Evolutionary conservation across 2,888 invertebrate species (phyloP).

Genomic region (Noctua janthe): DNA sequence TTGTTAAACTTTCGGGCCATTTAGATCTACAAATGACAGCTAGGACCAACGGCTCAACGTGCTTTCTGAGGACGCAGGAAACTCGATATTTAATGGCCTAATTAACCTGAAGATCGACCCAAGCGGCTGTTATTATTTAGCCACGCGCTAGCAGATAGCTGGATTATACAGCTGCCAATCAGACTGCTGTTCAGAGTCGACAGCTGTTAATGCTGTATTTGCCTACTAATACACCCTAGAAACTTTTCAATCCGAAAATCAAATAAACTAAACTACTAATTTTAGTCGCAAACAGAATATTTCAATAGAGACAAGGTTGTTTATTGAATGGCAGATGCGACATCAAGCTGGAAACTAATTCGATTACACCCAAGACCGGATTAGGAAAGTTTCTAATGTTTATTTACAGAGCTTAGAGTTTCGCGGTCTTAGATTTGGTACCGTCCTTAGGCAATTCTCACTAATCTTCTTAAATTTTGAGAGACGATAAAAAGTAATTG

Average conservation of each 20-base stretch:
- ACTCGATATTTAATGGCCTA: neutral
- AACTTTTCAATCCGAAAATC: conserved; percentile 18
- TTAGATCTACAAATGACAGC: neutral
- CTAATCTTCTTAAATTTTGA: conserved; percentile 8
- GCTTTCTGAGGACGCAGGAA: neutral
- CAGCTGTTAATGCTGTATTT: neutral
- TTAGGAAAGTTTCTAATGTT: conserved; percentile 66
- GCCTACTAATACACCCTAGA: neutral
- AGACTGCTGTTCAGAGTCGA: neutral
- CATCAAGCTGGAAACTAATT: conserved; percentile 67
- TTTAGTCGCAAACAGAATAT: conserved; percentile 51
- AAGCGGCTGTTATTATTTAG: neutral
- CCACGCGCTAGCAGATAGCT: neutral
- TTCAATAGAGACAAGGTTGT: conserved; percentile 53
- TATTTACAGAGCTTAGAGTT: conserved; percentile 63
- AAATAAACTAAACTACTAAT: conserved; percentile 37
- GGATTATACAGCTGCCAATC: neutral
- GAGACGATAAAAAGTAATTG: conserved; percentile 4
- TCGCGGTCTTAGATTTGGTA: conserved; percentile 37
- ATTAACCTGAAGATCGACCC: neutral
- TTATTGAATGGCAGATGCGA: conserved; percentile 67
- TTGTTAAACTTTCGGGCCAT: neutral
- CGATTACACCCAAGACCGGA: conserved; percentile 64
- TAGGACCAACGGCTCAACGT: neutral
- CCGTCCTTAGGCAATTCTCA: too few relatives aligned